A percentile compares a stretch with the other conserved stretches of the same genome.
Conservation (phyloP, 2,113 vertebrate genomes). For the Irena cyanogastra region DNA sequence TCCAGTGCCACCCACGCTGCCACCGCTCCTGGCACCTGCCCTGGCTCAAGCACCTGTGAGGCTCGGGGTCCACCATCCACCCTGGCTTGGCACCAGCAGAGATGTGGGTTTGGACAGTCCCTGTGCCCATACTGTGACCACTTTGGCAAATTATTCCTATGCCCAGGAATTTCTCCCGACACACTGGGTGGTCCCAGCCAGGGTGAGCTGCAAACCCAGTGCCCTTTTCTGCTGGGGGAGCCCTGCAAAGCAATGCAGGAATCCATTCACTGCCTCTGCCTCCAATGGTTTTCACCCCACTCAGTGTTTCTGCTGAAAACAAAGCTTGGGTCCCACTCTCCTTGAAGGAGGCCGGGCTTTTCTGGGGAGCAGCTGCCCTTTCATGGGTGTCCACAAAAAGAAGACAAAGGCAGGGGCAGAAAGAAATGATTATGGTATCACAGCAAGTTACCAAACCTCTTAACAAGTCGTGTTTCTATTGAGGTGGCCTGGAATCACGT, state of each 20-base stretch:
- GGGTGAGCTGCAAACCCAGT: neutral
- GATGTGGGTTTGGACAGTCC: neutral
- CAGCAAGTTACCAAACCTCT: neutral
- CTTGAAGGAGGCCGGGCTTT: neutral
- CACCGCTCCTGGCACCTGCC: rapidly evolving
- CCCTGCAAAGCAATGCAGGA: neutral
- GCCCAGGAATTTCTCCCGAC: rapidly evolving
- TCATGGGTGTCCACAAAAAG: neutral
- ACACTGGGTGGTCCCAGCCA: neutral
- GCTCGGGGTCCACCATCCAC: neutral
- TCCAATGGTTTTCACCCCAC: neutral
- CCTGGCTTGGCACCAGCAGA: neutral
- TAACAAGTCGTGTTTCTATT: neutral
- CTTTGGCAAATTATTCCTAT: neutral
- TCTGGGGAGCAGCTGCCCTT: neutral
- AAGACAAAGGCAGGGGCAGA: neutral
- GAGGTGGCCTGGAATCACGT: neutral
- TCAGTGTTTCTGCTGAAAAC: neutral
- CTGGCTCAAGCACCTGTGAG: rapidly evolving
- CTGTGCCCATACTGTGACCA: neutral
- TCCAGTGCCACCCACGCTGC: rapidly evolving
- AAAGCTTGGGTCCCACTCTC: rapidly evolving
- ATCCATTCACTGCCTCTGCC: neutral
- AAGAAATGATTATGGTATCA: neutral
- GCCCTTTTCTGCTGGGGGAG: neutral